A percentile compares a stretch with the other conserved stretches of the same genome.
phyloP scores from a whole-genome alignment of 2,797 vertebrate genomes.

The Trematomus bernacchii region DNA sequence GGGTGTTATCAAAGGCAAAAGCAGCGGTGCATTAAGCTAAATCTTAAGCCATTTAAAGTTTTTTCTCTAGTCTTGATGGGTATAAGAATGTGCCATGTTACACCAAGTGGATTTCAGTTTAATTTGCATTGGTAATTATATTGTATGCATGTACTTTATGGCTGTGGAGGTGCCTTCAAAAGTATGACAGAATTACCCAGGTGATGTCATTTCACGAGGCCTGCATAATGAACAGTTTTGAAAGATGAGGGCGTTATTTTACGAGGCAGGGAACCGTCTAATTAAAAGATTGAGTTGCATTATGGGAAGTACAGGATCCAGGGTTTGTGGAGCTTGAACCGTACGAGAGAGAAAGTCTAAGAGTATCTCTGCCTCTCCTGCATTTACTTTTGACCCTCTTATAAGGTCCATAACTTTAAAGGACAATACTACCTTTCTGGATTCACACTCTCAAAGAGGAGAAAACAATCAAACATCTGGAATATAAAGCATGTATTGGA shows the following conservation, averaged over 20 bases:
- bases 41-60: neutral
- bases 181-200: neutral
- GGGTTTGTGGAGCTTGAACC: neutral
- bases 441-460: neutral
- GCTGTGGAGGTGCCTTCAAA: constrained; percentile 7
- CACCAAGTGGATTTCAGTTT: neutral
- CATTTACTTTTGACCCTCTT: neutral
- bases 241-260: neutral
- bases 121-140: neutral
- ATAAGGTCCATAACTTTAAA: neutral
- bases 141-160: neutral
- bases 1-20: neutral
- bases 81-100: neutral
- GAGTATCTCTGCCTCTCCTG: neutral
- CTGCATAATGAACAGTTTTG: neutral
- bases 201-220: neutral
- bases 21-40: constrained; percentile 5
- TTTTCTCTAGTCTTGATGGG: neutral
- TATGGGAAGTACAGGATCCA: constrained; percentile 9
- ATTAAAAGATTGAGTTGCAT: constrained; percentile 11
- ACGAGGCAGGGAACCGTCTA: neutral
- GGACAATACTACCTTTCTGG: neutral
- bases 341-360: neutral
- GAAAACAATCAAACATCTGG: neutral
- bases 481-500: constrained; percentile 1